These are phyloP conservation scores for Aphaenogaster rudis DNA, from an alignment of 1,140 invertebrate genomes.

Conservation along the genomic window DNA sequence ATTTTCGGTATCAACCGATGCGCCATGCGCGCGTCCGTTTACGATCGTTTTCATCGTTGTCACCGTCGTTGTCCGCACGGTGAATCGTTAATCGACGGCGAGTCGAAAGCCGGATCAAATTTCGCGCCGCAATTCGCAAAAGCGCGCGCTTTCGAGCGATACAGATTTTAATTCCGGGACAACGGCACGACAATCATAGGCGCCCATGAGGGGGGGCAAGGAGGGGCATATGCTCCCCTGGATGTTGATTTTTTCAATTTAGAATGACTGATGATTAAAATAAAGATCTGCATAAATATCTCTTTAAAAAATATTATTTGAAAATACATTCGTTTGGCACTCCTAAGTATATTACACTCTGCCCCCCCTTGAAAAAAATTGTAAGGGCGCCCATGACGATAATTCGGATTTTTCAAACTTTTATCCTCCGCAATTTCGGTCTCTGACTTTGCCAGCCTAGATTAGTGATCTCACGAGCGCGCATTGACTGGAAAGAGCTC, in stretches of 20 bases:
- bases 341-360: too few relatives aligned
- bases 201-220: too few relatives aligned
- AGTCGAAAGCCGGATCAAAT: slow-evolving; percentile 3
- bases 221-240: too few relatives aligned
- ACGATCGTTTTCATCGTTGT: slow-evolving; percentile 6
- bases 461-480: slow-evolving; percentile 2
- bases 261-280: too few relatives aligned
- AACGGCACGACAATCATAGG: background rate
- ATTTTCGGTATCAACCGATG: slow-evolving; percentile 18
- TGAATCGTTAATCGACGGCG: slow-evolving; percentile 11
- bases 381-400: too few relatives aligned
- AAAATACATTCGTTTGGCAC: too few relatives aligned
- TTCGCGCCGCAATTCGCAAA: background rate
- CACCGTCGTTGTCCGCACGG: background rate
- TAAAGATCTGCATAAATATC: too few relatives aligned
- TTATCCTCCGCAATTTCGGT: background rate
- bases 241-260: too few relatives aligned
- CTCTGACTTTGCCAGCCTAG: background rate
- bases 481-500: slow-evolving; percentile 19
- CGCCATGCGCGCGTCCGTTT: slow-evolving; percentile 1
- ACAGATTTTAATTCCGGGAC: background rate
- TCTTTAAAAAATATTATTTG: too few relatives aligned
- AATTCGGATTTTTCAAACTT: background rate
- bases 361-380: too few relatives aligned
- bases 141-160: background rate